Conservation (phyloP, 2,797 vertebrate species). For the Cryptoblepharus egeriae region DNA sequence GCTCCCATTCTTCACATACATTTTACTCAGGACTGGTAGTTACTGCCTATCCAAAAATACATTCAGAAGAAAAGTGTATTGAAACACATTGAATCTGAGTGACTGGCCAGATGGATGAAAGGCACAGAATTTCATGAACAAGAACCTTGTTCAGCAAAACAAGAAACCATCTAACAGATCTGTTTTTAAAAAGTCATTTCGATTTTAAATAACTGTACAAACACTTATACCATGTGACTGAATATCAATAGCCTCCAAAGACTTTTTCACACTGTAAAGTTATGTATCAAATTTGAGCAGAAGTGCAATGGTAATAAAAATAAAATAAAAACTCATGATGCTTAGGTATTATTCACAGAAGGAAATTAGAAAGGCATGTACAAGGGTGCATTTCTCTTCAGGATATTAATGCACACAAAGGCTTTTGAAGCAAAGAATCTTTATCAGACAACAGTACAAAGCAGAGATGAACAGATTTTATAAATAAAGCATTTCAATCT, state of each 20-base stretch:
- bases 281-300: not conserved
- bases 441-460: not conserved
- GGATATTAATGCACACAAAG: conserved; percentile 10
- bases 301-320: conserved; percentile 5
- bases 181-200: not conserved
- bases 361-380: not conserved
- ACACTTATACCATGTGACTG: not conserved
- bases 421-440: not conserved
- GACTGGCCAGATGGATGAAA: conserved; percentile 3
- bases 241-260: conserved; percentile 6
- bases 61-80: conserved; percentile 7
- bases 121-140: not conserved
- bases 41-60: not conserved
- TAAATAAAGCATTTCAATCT: not conserved
- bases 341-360: conserved; percentile 1
- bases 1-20: conserved; percentile 30
- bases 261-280: not conserved
- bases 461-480: not conserved
- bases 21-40: not conserved
- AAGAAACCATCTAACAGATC: not conserved
- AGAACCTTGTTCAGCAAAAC: not conserved
- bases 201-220: not conserved
- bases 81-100: not conserved
- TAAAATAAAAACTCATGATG: not conserved
- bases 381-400: not conserved